phyloP scores from a whole-genome alignment of 2,888 invertebrate genomes.

The Chalcosyrphus nemorum region DNA sequence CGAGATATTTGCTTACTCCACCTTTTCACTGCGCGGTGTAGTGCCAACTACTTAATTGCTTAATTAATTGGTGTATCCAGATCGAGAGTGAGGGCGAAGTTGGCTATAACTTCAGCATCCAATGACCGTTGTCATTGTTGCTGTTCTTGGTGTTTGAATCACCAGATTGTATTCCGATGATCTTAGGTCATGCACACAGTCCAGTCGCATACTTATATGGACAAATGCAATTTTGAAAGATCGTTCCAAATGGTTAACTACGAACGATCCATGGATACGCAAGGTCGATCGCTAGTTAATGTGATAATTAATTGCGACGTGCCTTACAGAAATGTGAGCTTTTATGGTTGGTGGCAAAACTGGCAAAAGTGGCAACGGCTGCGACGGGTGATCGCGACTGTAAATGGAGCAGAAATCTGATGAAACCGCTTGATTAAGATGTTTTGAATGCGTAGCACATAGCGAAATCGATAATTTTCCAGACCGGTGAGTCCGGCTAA shows the following conservation, averaged over 20 bases:
- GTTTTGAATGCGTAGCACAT: conserved; percentile 42
- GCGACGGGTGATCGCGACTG: not conserved
- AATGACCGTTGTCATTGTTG: conserved; percentile 41
- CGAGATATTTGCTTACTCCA: conserved; percentile 62
- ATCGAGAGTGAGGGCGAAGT: conserved; percentile 44
- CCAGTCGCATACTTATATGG: conserved; percentile 18
- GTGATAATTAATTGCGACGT: conserved; percentile 70
- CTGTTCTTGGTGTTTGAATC: too few species aligned
- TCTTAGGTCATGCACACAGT: conserved; percentile 45
- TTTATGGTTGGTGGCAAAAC: too few species aligned
- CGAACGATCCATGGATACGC: conserved; percentile 19
- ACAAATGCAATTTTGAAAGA: conserved; percentile 45
- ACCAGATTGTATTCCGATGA: conserved; percentile 8
- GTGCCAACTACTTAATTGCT: conserved; percentile 72
- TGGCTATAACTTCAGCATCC: conserved; percentile 27
- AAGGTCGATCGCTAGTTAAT: conserved; percentile 53
- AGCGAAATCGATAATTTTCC: conserved; percentile 34
- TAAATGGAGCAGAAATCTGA: conserved; percentile 63
- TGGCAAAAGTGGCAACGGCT: conserved; percentile 24
- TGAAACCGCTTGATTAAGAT: conserved; percentile 61
- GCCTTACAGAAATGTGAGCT: conserved; percentile 63
- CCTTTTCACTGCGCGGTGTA: conserved; percentile 34
- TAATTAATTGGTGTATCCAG: conserved; percentile 70
- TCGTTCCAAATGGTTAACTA: conserved; percentile 26
- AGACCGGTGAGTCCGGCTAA: conserved; percentile 22